Percentiles rank a stretch among this genome's conserved stretches.
Conservation (phyloP, 2,797 vertebrate species). For the Trichosurus vulpecula region DNA sequence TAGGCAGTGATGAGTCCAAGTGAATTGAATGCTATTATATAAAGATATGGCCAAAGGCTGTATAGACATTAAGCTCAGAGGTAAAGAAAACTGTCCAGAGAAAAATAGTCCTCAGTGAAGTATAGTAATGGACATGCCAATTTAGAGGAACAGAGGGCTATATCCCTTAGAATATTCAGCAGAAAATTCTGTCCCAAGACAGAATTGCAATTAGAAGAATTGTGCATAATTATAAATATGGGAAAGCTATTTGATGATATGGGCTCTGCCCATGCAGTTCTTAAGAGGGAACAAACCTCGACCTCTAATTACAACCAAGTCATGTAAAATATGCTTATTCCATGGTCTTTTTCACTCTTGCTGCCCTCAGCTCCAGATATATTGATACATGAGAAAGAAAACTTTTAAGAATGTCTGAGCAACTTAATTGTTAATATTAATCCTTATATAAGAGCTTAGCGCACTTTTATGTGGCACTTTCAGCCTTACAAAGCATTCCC, state of each 20-base stretch:
- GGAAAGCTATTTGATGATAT: neutral
- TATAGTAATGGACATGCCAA: neutral
- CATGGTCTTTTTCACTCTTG: neutral
- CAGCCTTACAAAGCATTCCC: neutral
- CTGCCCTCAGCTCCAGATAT: neutral
- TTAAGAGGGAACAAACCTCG: neutral
- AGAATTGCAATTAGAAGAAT: neutral
- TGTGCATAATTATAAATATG: neutral
- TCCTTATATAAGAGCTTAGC: neutral
- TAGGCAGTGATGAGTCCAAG: conserved; percentile 27
- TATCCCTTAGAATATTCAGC: neutral
- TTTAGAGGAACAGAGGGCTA: neutral
- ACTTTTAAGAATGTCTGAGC: neutral
- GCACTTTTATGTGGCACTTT: neutral
- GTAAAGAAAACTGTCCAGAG: neutral
- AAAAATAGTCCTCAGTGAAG: neutral
- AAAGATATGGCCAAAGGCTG: neutral
- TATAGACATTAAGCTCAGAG: neutral
- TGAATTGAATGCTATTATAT: neutral
- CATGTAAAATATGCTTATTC: neutral
- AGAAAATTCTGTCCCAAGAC: neutral
- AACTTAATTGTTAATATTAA: neutral
- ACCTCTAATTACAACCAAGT: neutral
- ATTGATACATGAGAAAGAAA: neutral
- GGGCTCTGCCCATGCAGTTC: neutral